A percentile compares a stretch with the other conserved stretches of the same genome.
Evolutionary conservation across 1,140 invertebrate genomes (phyloP).

Genomic region (Drosophila nigromelanica): DNA sequence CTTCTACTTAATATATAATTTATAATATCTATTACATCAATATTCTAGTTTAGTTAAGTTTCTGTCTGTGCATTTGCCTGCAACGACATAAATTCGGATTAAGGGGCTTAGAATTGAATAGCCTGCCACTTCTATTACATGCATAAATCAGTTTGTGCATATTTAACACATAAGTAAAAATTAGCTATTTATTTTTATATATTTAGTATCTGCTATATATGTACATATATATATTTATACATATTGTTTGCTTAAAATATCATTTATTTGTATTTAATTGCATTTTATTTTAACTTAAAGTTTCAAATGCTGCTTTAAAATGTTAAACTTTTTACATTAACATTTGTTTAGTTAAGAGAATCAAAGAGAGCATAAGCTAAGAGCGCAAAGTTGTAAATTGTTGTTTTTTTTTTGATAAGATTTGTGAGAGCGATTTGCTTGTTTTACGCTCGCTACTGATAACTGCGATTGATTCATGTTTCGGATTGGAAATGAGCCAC

Average conservation of each 20-base stretch:
- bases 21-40: not conserved
- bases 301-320: not conserved
- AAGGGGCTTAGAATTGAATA: slow-evolving; percentile 45
- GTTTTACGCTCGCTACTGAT: slow-evolving; percentile 1
- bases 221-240: not conserved
- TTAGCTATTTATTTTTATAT: not conserved
- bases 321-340: not conserved
- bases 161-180: not conserved
- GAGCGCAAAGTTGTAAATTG: not conserved
- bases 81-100: slow-evolving; percentile 41
- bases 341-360: slow-evolving; percentile 12
- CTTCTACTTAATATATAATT: no score
- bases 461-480: slow-evolving; percentile 5
- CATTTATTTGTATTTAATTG: no score
- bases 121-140: slow-evolving; percentile 42
- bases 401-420: slow-evolving; percentile 24
- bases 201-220: not conserved
- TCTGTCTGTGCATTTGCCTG: slow-evolving; percentile 6
- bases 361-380: not conserved
- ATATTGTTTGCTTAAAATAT: no score
- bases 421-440: slow-evolving; percentile 3
- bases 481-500: not conserved
- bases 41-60: slow-evolving; percentile 2
- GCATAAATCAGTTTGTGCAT: slow-evolving; percentile 15
- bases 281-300: not conserved